Conservation (phyloP, 2,888 invertebrate species). For the Amblyteles armatorius region DNA sequence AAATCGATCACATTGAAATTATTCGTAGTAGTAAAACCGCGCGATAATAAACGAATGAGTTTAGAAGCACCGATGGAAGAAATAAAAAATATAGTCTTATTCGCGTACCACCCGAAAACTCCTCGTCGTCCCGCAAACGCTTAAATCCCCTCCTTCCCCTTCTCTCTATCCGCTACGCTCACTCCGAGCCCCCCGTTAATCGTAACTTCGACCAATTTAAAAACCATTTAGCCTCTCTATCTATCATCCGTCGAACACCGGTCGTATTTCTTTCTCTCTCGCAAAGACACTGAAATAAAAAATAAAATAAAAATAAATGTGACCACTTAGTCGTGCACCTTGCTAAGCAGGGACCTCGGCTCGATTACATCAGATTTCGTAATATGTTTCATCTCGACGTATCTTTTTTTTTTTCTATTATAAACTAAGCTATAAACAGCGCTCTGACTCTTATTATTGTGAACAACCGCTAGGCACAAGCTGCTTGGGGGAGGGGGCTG, state of each 20-base stretch:
- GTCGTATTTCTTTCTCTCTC: not conserved
- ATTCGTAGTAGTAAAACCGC: slow-evolving; percentile 3
- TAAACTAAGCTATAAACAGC: slow-evolving; percentile 66
- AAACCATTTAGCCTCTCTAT: slow-evolving; percentile 49
- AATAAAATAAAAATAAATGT: slow-evolving; percentile 31
- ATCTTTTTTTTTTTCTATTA: slow-evolving; percentile 36
- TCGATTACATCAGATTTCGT: slow-evolving; percentile 47
- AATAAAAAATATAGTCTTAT: slow-evolving; percentile 49
- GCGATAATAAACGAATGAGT: slow-evolving; percentile 20
- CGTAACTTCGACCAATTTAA: slow-evolving; percentile 25
- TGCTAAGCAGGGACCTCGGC: slow-evolving; percentile 47
- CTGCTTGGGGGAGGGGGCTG: slow-evolving; percentile 46
- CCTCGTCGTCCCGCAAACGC: slow-evolving; percentile 19
- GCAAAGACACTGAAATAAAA: slow-evolving; percentile 35
- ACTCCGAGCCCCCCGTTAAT: not conserved
- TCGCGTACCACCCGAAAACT: slow-evolving; percentile 35
- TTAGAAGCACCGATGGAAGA: slow-evolving; percentile 59
- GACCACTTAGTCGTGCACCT: slow-evolving; percentile 38
- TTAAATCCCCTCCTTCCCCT: not conserved
- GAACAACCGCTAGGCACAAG: slow-evolving; percentile 64
- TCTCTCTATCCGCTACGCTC: not conserved
- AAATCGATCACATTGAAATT: slow-evolving; percentile 16
- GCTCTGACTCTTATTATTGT: slow-evolving; percentile 56
- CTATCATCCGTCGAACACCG: slow-evolving; percentile 19
- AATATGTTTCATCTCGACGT: slow-evolving; percentile 32